phyloP scores from a whole-genome alignment of 2,113 vertebrate species.

The Hemiprocne comata region DNA sequence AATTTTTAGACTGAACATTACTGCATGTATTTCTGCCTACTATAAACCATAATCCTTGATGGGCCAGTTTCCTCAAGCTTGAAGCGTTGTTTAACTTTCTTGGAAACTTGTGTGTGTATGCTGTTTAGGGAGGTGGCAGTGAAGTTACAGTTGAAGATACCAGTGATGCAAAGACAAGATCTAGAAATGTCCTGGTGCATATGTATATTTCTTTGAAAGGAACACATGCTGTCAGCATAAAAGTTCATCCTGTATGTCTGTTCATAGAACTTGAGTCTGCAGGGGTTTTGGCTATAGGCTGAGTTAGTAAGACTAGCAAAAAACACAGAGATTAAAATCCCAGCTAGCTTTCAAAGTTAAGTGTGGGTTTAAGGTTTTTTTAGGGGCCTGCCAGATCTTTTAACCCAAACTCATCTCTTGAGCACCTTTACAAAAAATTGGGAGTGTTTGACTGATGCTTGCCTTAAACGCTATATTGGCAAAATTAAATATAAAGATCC shows the following conservation, averaged over 20 bases:
- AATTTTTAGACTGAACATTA: neutral
- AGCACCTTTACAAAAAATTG: neutral
- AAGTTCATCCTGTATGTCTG: neutral
- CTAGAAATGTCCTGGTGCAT: neutral
- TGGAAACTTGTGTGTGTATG: neutral
- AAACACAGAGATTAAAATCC: neutral
- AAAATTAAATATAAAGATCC: neutral
- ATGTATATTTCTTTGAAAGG: neutral
- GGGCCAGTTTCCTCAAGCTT: neutral
- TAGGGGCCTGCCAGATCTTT: neutral
- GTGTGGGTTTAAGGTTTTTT: neutral
- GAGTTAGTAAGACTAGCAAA: neutral
- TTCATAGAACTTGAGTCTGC: neutral
- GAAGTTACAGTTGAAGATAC: neutral
- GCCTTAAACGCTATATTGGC: neutral
- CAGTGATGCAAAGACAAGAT: neutral
- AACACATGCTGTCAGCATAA: neutral
- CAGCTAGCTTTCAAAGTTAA: neutral
- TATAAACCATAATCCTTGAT: neutral
- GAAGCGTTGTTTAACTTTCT: neutral
- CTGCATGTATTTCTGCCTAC: neutral
- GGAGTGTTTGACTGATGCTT: neutral
- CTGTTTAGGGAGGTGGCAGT: neutral
- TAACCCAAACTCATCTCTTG: neutral
- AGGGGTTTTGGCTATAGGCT: neutral